phyloP scores from a whole-genome alignment of 2,888 invertebrate genomes.

The Plemyria rubiginata region DNA sequence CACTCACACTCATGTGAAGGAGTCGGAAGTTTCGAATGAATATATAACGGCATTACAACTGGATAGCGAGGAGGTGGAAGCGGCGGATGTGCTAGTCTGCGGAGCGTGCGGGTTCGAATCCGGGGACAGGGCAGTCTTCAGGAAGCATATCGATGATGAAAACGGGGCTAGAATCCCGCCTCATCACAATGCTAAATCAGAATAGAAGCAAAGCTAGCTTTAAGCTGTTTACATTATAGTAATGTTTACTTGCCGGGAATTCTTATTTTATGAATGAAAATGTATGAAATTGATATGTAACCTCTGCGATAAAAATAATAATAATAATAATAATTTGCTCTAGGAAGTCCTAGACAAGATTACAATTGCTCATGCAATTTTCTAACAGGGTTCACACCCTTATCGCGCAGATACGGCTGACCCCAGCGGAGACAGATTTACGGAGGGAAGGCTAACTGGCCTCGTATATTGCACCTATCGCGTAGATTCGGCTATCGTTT shows the following conservation, averaged over 20 bases:
- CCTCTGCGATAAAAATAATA: too few species aligned
- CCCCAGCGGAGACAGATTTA: slow-evolving; percentile 43
- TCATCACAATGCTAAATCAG: too few species aligned
- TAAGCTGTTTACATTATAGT: too few species aligned
- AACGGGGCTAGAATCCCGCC: slow-evolving; percentile 57
- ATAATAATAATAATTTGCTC: too few species aligned
- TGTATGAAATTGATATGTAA: too few species aligned
- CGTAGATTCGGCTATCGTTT: slow-evolving; percentile 20
- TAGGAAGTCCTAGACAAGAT: slow-evolving; percentile 12
- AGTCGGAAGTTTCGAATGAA: background rate
- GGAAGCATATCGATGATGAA: slow-evolving; percentile 59
- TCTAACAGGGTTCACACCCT: slow-evolving; percentile 17
- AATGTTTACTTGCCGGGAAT: too few species aligned
- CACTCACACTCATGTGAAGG: slow-evolving; percentile 51
- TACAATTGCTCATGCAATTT: slow-evolving; percentile 26
- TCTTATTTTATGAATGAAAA: too few species aligned
- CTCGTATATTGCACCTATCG: slow-evolving; percentile 38
- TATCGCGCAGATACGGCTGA: slow-evolving; percentile 37
- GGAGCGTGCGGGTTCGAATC: slow-evolving; percentile 80
- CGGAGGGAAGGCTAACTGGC: slow-evolving; percentile 36
- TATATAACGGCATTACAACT: slow-evolving; percentile 48
- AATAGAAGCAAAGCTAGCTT: too few species aligned
- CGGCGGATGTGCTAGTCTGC: slow-evolving; percentile 72
- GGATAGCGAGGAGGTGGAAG: slow-evolving; percentile 58
- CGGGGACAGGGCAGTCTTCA: slow-evolving; percentile 53